Conservation (phyloP, 1,140 invertebrate species). For the Dendrolimus kikuchii region DNA sequence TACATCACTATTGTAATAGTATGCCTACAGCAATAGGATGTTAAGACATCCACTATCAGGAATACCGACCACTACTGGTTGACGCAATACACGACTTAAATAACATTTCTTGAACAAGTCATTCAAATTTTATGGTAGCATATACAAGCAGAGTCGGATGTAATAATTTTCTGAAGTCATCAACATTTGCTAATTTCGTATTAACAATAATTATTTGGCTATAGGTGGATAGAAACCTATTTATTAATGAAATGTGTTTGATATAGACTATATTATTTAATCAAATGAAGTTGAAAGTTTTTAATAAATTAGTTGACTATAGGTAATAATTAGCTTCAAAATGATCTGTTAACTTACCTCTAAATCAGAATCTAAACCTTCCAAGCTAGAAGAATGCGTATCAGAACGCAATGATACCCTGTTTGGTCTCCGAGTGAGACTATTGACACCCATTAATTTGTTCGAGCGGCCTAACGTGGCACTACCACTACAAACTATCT, state of each 20-base stretch:
- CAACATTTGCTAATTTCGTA: conserved; percentile 4
- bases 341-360: conserved; percentile 34
- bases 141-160: conserved; percentile 7
- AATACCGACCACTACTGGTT: conserved; percentile 9
- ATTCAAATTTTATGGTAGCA: conserved; percentile 18
- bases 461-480: conserved; percentile 42
- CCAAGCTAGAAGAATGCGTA: conserved; percentile 29
- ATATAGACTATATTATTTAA: no score
- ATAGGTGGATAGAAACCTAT: no score
- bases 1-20: conserved; percentile 5
- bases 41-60: background rate
- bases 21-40: background rate
- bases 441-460: conserved; percentile 61
- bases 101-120: conserved; percentile 18
- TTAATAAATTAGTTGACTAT: no score
- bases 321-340: no score
- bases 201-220: conserved; percentile 7
- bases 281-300: no score
- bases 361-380: conserved; percentile 51
- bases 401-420: conserved; percentile 42
- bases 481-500: conserved; percentile 73
- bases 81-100: conserved; percentile 23
- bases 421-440: conserved; percentile 44
- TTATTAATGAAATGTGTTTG: no score
- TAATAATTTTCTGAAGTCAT: conserved; percentile 12